Evolutionary conservation across 2,113 vertebrate genomes (phyloP).

Genomic region (Phyllostomus discolor): DNA sequence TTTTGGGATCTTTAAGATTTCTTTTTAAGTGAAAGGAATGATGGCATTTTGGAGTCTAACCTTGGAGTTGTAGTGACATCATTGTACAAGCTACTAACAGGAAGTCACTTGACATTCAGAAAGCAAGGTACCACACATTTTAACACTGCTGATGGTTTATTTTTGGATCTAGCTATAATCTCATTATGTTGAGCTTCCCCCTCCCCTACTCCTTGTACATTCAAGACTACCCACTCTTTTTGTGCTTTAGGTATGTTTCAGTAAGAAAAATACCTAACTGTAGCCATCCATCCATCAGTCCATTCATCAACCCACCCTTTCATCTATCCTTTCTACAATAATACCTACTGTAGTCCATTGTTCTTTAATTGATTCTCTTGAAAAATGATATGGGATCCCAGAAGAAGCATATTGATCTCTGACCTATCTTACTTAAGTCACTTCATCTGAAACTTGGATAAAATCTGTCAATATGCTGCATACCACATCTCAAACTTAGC

Average conservation of each 20-base stretch:
- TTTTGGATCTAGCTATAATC: neutral
- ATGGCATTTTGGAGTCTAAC: neutral
- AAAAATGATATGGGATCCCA: neutral
- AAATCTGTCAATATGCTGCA: neutral
- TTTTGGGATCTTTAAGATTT: neutral
- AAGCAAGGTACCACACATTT: neutral
- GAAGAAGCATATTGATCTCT: neutral
- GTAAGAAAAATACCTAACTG: neutral
- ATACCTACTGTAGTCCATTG: neutral
- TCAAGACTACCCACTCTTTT: neutral
- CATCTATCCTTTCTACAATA: neutral
- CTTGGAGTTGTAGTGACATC: neutral
- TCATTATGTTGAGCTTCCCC: neutral
- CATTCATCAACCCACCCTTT: neutral
- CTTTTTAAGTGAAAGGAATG: neutral
- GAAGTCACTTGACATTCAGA: neutral
- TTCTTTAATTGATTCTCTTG: neutral
- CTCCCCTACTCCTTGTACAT: neutral
- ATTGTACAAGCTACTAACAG: neutral
- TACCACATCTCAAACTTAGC: neutral
- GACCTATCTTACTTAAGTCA: neutral
- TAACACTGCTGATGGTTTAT: neutral
- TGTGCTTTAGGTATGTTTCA: neutral
- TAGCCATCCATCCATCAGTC: neutral
- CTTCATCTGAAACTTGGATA: neutral